Evolutionary conservation across 2,113 vertebrate species (phyloP), one percentile per base, ranked within the genome.

Genomic region (Elaphurus davidianus): DNA sequence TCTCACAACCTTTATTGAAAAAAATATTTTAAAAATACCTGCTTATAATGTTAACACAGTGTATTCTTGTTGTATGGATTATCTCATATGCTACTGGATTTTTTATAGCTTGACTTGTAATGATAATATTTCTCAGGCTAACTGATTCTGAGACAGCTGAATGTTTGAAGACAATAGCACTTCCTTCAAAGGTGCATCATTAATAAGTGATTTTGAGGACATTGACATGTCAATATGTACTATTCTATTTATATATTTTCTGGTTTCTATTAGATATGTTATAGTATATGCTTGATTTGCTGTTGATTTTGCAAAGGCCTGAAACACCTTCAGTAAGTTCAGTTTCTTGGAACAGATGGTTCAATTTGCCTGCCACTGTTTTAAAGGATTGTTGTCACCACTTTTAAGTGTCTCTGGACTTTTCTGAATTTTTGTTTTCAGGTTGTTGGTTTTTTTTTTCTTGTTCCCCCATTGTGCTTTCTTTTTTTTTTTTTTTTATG

Each of bases 331-430:
- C 84, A 71, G 62, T 89, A 95, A 64, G 23, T 74, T 89, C 52
- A 17, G 12, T 89, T 97, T 98, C 95, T 94, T 82, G 30, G 1
- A 97, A 94, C 76, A 97, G 94, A 98, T 96, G 90, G 83, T 96
- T 43, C 50, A 93, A 79, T 98, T 97, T 96, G 2, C 36, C 96
- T 94, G 67, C 59, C 86, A 90, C 25, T 97, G 47, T 71, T 89
- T 98, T 92, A 97, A 95, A 97, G 85, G 0, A 0, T 87, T 97
- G 13, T 57, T 74, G 88, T 98, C 27, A 33, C 55, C 55, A 97
- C 83, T 96, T 97, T 90, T 55, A 92, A 89, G 40, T 94, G 60
- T 94, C 88, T 86, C 60, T 79, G 55, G 28, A 6, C 8, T 94
- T 87, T 93, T 47, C 28, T 95, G 28, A 59, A 23, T n/a, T 52